These are phyloP conservation scores for Drosophila pegasa DNA, from an alignment of 2,888 invertebrate species.

Conservation along the genomic window DNA sequence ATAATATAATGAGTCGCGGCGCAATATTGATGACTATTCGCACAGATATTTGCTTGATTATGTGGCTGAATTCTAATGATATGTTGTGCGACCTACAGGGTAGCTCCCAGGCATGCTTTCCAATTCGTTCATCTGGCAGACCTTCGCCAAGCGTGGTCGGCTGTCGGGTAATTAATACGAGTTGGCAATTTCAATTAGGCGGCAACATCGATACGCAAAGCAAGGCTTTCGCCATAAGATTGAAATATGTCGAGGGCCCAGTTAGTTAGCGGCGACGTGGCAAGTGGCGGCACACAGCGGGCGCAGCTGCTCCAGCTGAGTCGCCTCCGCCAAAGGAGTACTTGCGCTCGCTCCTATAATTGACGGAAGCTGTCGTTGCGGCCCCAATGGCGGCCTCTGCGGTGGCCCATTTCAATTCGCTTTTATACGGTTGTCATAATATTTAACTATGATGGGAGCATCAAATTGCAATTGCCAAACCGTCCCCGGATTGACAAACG, in stretches of 20 bases:
- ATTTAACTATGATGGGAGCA: slow-evolving; percentile 59
- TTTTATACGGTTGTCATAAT: slow-evolving; percentile 69
- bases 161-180: slow-evolving; percentile 15
- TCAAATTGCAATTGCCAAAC: slow-evolving; percentile 62
- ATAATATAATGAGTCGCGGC: not conserved
- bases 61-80: not conserved
- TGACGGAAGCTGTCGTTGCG: slow-evolving; percentile 68
- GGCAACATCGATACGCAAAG: slow-evolving; percentile 39
- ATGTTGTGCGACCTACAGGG: not conserved
- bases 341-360: slow-evolving; percentile 54
- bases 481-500: slow-evolving; percentile 12
- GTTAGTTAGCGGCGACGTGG: slow-evolving; percentile 1
- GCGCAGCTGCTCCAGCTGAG: slow-evolving; percentile 58
- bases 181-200: slow-evolving; percentile 34
- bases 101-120: not conserved
- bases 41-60: not conserved
- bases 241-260: slow-evolving; percentile 29
- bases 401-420: slow-evolving; percentile 66
- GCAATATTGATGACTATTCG: too few relatives aligned
- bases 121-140: not conserved
- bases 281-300: slow-evolving; percentile 34
- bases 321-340: slow-evolving; percentile 35
- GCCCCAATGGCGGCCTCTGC: slow-evolving; percentile 25
- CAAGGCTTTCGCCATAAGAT: slow-evolving; percentile 7
- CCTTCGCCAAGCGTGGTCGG: not conserved